These are phyloP conservation scores for Bufo gargarizans DNA, from an alignment of 2,113 vertebrate species.

Conservation along the genomic window DNA sequence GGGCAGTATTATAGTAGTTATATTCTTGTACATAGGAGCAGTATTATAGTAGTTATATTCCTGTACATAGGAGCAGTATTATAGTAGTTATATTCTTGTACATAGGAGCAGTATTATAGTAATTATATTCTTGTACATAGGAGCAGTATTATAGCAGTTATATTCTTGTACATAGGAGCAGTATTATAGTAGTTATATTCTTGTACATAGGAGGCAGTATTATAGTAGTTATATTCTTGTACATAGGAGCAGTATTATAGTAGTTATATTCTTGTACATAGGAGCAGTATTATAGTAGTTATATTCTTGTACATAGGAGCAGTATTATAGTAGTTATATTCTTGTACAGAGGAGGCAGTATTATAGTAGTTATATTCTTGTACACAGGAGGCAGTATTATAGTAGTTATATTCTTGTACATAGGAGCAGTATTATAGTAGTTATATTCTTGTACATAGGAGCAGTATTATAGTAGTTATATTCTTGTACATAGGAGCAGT, in stretches of 20 bases:
- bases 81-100: background rate
- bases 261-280: background rate
- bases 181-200: slow-evolving; percentile 17
- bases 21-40: background rate
- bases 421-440: background rate
- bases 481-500: background rate
- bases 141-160: background rate
- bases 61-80: background rate
- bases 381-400: no score
- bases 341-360: background rate
- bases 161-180: background rate
- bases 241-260: slow-evolving; percentile 5
- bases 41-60: slow-evolving; percentile 1
- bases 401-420: background rate
- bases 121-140: background rate
- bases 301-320: background rate
- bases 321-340: slow-evolving; percentile 18
- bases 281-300: slow-evolving; percentile 5
- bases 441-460: slow-evolving; percentile 7
- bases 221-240: no score
- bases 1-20: background rate
- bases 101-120: background rate
- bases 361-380: no score
- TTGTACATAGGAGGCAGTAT: background rate
- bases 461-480: background rate